Percentiles rank a stretch among this genome's conserved stretches.
Conservation (phyloP, 2,113 vertebrate genomes). For the Dasyurus viverrinus region DNA sequence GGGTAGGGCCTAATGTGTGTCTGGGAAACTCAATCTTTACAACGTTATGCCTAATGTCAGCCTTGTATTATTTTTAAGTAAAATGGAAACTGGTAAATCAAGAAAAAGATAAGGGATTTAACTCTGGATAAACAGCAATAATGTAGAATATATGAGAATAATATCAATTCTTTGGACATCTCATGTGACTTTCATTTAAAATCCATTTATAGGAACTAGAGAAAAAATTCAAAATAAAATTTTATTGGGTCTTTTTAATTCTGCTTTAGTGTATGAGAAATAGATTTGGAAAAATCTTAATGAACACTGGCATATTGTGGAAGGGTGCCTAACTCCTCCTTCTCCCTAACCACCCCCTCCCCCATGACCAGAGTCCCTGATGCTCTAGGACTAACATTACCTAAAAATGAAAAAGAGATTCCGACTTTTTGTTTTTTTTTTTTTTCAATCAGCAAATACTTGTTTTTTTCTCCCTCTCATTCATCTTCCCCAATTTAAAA, state of each 20-base stretch:
- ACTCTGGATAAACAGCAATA: background rate
- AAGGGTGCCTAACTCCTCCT: background rate
- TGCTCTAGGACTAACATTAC: background rate
- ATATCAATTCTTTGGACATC: slow-evolving; percentile 21
- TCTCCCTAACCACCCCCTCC: background rate
- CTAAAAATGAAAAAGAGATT: background rate
- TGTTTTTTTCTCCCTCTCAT: background rate
- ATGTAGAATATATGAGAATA: slow-evolving; percentile 30
- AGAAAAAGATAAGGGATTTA: background rate
- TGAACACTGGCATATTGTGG: background rate
- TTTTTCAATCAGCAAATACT: background rate
- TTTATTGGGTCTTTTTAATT: background rate
- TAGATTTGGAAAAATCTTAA: background rate
- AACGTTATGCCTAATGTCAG: background rate
- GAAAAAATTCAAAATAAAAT: background rate
- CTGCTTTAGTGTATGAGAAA: background rate
- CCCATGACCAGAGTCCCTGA: background rate
- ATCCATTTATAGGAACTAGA: background rate
- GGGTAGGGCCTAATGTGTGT: background rate
- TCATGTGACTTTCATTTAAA: background rate
- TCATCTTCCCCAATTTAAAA: background rate
- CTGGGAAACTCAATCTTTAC: background rate
- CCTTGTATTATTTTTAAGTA: background rate
- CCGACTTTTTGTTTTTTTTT: background rate
- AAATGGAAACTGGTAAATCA: background rate